phyloP scores from a whole-genome alignment of 2,113 vertebrate genomes.

The Melierax canorus region DNA sequence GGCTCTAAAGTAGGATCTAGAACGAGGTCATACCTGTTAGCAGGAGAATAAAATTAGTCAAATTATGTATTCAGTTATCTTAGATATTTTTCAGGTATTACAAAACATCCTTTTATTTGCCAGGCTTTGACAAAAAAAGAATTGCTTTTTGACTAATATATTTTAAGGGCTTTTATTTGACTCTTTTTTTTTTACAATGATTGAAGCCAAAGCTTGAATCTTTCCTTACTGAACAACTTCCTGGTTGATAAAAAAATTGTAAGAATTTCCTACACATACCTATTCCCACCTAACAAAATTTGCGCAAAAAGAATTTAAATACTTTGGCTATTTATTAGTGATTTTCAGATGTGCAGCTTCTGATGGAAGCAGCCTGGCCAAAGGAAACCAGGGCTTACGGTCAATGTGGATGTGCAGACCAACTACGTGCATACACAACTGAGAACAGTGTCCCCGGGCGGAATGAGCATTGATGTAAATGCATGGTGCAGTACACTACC shows the following conservation, averaged over 20 bases:
- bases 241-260: not conserved
- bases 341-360: not conserved
- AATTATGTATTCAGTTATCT: not conserved
- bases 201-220: not conserved
- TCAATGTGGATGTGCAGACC: not conserved
- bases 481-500: not conserved
- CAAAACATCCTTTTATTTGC: not conserved
- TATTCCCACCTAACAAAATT: not conserved
- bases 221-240: not conserved
- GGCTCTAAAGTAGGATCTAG: not conserved
- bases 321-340: not conserved
- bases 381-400: not conserved
- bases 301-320: not conserved
- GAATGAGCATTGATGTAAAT: not conserved
- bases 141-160: not conserved
- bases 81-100: not conserved
- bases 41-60: not conserved
- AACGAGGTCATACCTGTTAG: not conserved
- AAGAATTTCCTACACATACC: not conserved
- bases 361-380: not conserved
- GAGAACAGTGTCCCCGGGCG: not conserved
- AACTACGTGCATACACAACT: not conserved
- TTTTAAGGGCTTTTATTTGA: not conserved
- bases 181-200: not conserved
- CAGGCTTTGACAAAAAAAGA: not conserved